phyloP scores from a whole-genome alignment of 2,113 vertebrate genomes.

The Lepisosteus osseus region DNA sequence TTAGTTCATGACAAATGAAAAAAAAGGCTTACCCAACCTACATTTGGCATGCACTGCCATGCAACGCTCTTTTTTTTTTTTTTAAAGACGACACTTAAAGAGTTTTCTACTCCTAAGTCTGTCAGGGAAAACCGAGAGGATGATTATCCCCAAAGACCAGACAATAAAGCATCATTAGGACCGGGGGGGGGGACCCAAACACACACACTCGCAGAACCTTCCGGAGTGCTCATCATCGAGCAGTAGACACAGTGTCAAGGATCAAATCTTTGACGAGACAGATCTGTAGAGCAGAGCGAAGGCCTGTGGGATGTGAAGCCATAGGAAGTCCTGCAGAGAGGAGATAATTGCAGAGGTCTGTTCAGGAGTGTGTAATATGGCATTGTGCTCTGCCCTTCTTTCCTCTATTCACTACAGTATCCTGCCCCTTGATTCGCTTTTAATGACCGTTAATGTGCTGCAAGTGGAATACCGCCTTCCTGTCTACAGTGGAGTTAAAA shows the following conservation, averaged over 20 bases:
- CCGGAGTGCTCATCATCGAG: slow-evolving; percentile 8
- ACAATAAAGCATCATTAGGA: no score
- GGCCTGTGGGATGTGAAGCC: slow-evolving; percentile 55
- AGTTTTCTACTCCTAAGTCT: no score
- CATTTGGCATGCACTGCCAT: no score
- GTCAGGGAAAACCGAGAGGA: no score
- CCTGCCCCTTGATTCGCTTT: slow-evolving; percentile 48
- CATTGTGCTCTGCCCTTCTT: slow-evolving; percentile 63
- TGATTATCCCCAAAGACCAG: no score
- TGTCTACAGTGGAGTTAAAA: slow-evolving; percentile 9
- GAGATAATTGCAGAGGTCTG: slow-evolving; percentile 61
- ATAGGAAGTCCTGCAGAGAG: slow-evolving; percentile 69
- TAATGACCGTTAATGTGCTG: slow-evolving; percentile 7
- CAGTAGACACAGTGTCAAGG: neutral
- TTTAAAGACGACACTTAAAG: no score
- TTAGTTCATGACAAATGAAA: no score
- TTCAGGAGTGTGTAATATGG: slow-evolving; percentile 48
- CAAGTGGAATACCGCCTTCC: neutral
- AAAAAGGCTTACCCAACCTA: no score
- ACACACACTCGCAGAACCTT: no score
- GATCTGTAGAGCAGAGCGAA: slow-evolving; percentile 45
- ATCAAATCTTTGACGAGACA: neutral
- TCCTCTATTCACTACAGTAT: slow-evolving; percentile 74
- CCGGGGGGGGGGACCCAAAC: no score
- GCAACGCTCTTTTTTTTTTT: no score